Evolutionary conservation across 2,888 invertebrate genomes (phyloP), one percentile per base, ranked within the genome.

Genomic region (Dynastes hyllus): DNA sequence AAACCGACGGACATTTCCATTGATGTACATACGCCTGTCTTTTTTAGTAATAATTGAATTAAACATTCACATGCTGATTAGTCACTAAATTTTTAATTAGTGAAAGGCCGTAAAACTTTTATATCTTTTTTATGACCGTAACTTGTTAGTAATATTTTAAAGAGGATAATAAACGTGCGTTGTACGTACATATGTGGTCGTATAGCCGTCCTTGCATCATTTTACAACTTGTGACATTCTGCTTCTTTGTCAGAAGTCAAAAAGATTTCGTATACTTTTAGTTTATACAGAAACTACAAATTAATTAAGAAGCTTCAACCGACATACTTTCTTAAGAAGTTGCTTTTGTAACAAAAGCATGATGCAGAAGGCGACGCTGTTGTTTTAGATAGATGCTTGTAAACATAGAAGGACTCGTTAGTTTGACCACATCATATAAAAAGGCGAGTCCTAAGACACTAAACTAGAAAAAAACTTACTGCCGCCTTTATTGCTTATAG

Each of bases 51-150:
- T 71, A 71, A 71, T 71, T 71, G 71, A 71, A 71, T 71, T 71
- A 71, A 71, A 71, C 37, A 71, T 71, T 58, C 71, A 71, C 71
- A 71, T 71, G 71, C 78, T 71, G 78, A 78, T 78, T 78, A 78
- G 78, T 71, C 78, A 78, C 78, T 78, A 78, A 78, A 78, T 78
- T 78, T 78, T 78, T 78, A 78, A 78, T 78, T 78, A 78, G 78
- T 71, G 78, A 78, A 78, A 78, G 78, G 78, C 32, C 65, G 78
- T 78, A 78, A 78, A 78, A 78, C 63, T 78, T 78, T 78, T 78
- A 78, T 78, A 78, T 32, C 71, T 63, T 78, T 63, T 78, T 78
- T 78, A 78, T 71, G 71, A 65, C 71, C 71, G 51, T 78, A 78
- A 78, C 78, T 63, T 78, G 71, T 71, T 71, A 78, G 78, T 78